Evolutionary conservation across 2,888 invertebrate genomes (phyloP), one percentile per base, ranked within the genome.

Genomic region (Lasioglossum zephyrum): DNA sequence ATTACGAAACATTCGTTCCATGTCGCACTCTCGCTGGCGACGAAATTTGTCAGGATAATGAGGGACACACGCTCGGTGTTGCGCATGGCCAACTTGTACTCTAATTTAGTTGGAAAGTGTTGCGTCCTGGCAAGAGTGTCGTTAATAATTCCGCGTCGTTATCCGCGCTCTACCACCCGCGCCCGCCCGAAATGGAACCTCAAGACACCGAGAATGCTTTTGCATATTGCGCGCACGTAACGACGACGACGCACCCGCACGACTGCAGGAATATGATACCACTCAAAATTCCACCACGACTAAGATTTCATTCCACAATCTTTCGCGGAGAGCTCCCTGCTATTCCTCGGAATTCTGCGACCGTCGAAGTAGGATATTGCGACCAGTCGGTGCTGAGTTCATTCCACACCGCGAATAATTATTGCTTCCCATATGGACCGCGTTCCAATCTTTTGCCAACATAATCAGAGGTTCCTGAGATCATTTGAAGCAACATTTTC

Each of bases 61-160:
- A 90, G 88, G 88, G 88, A 85, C 84, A 41, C 70, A 18, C 70
- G 70, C 39, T 70, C 5, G 70, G 70, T 41, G 70, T 70, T 41
- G 57, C 47, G 26, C 70, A 82, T 84, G 82, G 76, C 60, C 86
- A 79, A 90, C 90, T 87, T 87, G 90, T 87, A 82, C 91, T 87
- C 90, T 87, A 91, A 91, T 91, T 91, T 91, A 87, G 86, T 87
- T 84, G 84, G 81, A 87, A 91, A 88, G 91, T 86, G 90, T 91
- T 77, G 75, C 84, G 84, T 75, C 87, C 83, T 86, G 73, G 80
- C 88, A 83, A 88, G 88, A 79, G 85, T 77, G 81, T 73, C 90
- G 86, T 91, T 91, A 91, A 91, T 91, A 91, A 91, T 88, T 89
- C 84, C 89, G 82, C 85, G 84, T 86, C 87, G 88, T 90, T 91